Percentiles rank a stretch among this genome's conserved stretches.
phyloP scores from a whole-genome alignment of 2,797 vertebrate genomes.

The Chiroxiphia lanceolata region DNA sequence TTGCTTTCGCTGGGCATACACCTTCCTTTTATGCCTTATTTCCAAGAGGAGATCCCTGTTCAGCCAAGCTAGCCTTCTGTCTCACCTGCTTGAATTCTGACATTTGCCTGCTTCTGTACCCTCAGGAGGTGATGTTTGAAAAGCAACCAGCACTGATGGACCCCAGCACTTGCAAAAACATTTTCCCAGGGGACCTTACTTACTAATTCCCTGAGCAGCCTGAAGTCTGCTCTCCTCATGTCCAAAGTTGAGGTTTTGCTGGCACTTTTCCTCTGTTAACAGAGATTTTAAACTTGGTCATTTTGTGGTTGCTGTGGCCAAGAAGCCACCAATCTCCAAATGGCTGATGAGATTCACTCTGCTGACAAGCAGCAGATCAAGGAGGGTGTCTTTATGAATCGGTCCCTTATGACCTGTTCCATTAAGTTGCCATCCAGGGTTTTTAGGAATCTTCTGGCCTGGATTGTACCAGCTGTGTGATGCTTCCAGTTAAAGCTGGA shows the following conservation, averaged over 20 bases:
- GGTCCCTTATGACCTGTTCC: neutral
- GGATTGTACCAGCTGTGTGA: neutral
- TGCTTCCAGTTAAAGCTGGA: neutral
- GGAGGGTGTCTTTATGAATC: too few relatives aligned
- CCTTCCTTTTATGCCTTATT: neutral
- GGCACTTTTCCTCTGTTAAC: neutral
- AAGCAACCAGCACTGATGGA: neutral
- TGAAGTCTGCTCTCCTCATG: neutral
- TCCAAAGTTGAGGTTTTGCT: neutral
- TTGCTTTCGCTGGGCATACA: neutral
- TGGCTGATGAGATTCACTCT: neutral
- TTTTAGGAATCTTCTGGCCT: neutral
- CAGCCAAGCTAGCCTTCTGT: neutral
- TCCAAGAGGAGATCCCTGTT: neutral
- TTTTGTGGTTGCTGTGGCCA: neutral
- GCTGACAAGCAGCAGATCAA: neutral
- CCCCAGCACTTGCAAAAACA: neutral
- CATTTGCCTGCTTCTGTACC: neutral
- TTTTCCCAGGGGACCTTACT: neutral
- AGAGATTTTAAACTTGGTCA: neutral
- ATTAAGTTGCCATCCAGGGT: neutral
- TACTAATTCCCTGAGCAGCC: neutral
- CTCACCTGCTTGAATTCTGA: neutral
- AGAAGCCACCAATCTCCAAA: neutral
- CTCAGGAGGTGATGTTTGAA: neutral